These are phyloP conservation scores for Lepeophtheirus salmonis DNA, from an alignment of 1,140 invertebrate genomes.

Conservation along the genomic window DNA sequence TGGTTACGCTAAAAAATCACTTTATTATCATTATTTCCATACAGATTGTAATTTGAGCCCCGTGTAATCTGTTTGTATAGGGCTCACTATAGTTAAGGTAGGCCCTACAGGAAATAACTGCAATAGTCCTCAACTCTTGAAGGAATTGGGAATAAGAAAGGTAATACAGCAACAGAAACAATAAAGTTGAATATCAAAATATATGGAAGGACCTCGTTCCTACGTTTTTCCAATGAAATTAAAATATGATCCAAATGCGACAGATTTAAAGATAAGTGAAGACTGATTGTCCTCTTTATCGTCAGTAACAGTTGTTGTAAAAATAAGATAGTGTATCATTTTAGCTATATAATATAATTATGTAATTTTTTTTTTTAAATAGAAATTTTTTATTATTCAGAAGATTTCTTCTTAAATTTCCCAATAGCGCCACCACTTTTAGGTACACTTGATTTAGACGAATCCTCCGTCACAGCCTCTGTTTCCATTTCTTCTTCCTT, in stretches of 20 bases:
- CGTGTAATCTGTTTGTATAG: no score
- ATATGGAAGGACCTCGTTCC: not conserved
- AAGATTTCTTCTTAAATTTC: slow-evolving; percentile 15
- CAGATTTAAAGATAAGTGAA: not conserved
- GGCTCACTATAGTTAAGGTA: no score
- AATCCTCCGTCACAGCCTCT: not conserved
- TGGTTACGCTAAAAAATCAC: no score
- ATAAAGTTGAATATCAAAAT: not conserved
- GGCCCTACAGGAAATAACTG: no score
- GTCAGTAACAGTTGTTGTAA: no score
- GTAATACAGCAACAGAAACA: not conserved
- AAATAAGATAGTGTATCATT: no score
- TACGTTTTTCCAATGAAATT: not conserved
- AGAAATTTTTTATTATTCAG: not conserved
- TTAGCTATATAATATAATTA: no score
- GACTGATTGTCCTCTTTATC: not conserved
- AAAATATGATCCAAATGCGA: not conserved
- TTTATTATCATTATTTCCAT: no score
- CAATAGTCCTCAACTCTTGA: not conserved
- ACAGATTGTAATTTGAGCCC: no score
- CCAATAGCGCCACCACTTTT: slow-evolving; percentile 13
- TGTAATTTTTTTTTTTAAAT: no score
- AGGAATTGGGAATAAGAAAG: not conserved
- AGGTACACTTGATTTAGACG: not conserved
- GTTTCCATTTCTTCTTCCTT: not conserved